A percentile compares a stretch with the other conserved stretches of the same genome.
phyloP scores from a whole-genome alignment of 2,113 vertebrate species.

The Macroglossus sobrinus region DNA sequence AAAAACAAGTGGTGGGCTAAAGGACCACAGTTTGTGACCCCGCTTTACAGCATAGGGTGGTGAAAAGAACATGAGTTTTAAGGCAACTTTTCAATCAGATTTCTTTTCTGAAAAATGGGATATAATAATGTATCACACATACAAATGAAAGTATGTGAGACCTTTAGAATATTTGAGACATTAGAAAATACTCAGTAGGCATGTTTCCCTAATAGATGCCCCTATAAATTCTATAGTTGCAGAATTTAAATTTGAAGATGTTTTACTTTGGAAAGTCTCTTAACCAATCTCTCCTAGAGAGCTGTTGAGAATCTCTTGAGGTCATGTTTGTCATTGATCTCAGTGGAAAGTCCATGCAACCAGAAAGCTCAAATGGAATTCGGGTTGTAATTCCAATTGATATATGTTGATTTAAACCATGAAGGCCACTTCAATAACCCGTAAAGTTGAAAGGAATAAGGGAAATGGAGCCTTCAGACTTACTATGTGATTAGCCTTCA shows the following conservation, averaged over 20 bases:
- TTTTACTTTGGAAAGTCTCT: conserved; percentile 18
- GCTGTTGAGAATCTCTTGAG: conserved; percentile 23
- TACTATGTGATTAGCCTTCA: conserved; percentile 23
- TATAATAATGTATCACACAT: neutral
- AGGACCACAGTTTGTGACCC: neutral
- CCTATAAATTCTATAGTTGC: neutral
- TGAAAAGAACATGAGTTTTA: neutral
- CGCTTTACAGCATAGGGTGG: neutral
- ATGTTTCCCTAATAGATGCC: neutral
- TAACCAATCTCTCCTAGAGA: conserved; percentile 21
- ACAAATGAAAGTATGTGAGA: neutral
- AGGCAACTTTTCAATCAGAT: neutral
- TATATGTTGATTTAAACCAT: conserved; percentile 34
- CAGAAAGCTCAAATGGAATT: conserved; percentile 23
- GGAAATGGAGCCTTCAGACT: neutral
- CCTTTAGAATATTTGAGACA: neutral
- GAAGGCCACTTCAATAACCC: conserved; percentile 28
- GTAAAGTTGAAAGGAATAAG: neutral
- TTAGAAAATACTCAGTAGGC: neutral
- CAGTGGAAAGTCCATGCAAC: neutral
- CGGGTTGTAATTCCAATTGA: conserved; percentile 30
- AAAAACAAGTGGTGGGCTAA: neutral
- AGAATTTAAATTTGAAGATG: conserved; percentile 34
- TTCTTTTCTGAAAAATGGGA: neutral
- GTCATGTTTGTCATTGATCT: neutral